Evolutionary conservation across 2,113 vertebrate species (phyloP).

Genomic region (Psettodes erumei): DNA sequence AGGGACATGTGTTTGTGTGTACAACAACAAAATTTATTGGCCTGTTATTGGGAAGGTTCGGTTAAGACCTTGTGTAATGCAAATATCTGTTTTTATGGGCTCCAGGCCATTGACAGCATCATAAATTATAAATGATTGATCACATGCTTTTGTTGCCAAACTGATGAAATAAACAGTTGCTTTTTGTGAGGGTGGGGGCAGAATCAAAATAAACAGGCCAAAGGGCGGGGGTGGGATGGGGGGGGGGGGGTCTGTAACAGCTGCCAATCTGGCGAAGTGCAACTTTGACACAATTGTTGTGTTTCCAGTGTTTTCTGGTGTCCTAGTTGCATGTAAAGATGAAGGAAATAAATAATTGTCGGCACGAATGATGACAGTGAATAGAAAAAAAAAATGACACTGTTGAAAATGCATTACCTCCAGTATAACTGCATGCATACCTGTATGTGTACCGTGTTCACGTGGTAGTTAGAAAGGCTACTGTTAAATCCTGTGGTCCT

Average conservation of each 20-base stretch:
- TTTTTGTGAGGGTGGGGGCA: constrained; percentile 48
- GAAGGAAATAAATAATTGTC: constrained; percentile 45
- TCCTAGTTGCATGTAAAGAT: constrained; percentile 44
- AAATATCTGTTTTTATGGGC: constrained; percentile 72
- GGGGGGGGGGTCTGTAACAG: constrained; percentile 37
- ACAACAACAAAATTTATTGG: constrained; percentile 63
- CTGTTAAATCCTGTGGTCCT: constrained; percentile 34
- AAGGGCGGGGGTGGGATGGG: constrained; percentile 32
- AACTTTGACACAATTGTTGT: constrained; percentile 70
- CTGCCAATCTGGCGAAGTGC: constrained; percentile 45
- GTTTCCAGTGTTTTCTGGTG: constrained; percentile 45
- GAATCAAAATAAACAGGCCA: constrained; percentile 71
- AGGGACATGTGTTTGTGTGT: constrained; percentile 30
- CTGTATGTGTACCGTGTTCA: background rate
- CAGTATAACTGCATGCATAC: too few species aligned
- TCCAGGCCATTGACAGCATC: constrained; percentile 51
- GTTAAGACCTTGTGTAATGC: constrained; percentile 63
- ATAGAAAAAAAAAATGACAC: constrained; percentile 13
- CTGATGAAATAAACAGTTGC: constrained; percentile 73
- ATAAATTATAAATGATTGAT: constrained; percentile 78
- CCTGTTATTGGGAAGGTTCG: constrained; percentile 59
- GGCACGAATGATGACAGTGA: constrained; percentile 40
- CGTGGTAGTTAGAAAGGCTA: background rate
- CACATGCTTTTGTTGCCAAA: constrained; percentile 69
- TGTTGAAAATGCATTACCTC: constrained; percentile 42